phyloP scores from a whole-genome alignment of 2,797 vertebrate genomes.

The Phrynocephalus forsythii region DNA sequence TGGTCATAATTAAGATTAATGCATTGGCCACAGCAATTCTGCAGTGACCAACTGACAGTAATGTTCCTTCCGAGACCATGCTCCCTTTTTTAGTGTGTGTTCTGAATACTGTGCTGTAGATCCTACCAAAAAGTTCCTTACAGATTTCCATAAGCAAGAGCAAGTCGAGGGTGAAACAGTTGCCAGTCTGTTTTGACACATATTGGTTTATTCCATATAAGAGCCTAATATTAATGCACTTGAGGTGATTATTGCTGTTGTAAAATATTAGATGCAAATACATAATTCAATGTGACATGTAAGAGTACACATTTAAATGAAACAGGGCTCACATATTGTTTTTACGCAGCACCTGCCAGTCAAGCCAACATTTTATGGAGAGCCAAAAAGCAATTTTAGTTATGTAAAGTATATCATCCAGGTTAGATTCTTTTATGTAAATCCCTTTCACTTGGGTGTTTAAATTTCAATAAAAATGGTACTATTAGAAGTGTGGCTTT shows the following conservation, averaged over 20 bases:
- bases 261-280: conserved; percentile 72
- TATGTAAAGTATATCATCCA: conserved; percentile 68
- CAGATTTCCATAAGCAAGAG: not conserved
- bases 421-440: conserved; percentile 79
- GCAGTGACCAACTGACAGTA: not conserved
- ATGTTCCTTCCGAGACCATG: not conserved
- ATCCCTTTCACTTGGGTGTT: conserved; percentile 76
- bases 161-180: conserved; percentile 55
- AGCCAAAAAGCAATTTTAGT: conserved; percentile 76
- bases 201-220: conserved; percentile 55
- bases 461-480: conserved; percentile 79
- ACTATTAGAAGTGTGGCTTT: conserved; percentile 71
- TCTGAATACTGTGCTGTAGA: not conserved
- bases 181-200: conserved; percentile 40
- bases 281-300: conserved; percentile 61
- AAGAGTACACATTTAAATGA: conserved; percentile 71
- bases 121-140: not conserved
- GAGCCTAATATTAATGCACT: conserved; percentile 49
- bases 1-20: not conserved
- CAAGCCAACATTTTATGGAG: conserved; percentile 73
- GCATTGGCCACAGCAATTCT: not conserved
- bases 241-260: conserved; percentile 59
- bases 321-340: conserved; percentile 75
- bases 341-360: conserved; percentile 75
- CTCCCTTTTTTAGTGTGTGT: not conserved